phyloP scores from a whole-genome alignment of 92 coral and sea anemone genomes.

The Meandrina meandrites region DNA sequence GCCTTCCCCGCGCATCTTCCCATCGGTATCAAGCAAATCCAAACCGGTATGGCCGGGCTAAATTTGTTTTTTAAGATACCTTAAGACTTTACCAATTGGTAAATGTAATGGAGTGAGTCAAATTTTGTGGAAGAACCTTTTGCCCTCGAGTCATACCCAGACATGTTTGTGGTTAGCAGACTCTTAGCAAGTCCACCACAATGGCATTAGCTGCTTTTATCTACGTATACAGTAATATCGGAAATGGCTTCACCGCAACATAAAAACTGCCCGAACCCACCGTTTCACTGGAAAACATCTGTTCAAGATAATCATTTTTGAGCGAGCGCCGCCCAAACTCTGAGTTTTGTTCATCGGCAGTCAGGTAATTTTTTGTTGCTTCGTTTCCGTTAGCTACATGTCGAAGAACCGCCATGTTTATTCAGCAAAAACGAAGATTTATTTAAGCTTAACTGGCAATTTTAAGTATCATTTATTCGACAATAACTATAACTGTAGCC shows the following conservation, averaged over 20 bases:
- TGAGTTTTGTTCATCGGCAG: neutral
- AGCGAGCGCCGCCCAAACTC: neutral
- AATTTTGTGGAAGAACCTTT: neutral
- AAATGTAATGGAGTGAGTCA: neutral
- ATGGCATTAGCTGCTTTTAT: neutral
- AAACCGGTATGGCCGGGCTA: neutral
- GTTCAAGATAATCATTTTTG: neutral
- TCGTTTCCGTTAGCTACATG: neutral
- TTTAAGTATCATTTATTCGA: neutral
- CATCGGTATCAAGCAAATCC: neutral
- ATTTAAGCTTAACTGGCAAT: neutral
- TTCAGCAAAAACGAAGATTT: neutral
- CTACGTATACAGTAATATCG: constrained; percentile 12
- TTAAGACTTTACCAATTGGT: neutral
- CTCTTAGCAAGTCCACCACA: neutral
- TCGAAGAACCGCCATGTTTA: neutral
- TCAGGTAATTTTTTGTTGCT: neutral
- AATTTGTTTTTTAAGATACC: neutral
- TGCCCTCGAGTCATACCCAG: constrained; percentile 10
- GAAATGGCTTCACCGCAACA: neutral
- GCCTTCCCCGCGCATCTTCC: no score
- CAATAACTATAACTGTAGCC: neutral
- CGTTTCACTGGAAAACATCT: neutral
- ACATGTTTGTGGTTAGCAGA: neutral
- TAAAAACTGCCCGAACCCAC: constrained; percentile 4